Evolutionary conservation across 2,888 invertebrate species (phyloP), one percentile per base, ranked within the genome.

Genomic region (Netelia virgata): DNA sequence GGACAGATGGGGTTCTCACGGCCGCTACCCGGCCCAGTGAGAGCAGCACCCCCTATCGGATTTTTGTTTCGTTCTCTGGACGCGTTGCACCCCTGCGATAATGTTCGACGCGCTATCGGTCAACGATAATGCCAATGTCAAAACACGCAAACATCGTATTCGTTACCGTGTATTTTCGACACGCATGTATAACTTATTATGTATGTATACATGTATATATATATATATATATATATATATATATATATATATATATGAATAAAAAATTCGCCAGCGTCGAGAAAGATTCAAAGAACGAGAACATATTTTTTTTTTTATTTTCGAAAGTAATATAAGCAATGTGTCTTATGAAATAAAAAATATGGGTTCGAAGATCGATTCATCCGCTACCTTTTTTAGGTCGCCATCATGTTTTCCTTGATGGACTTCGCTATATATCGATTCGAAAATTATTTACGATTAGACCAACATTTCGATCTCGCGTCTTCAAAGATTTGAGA

Each of bases 1-100:
- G 83, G 88, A 87, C 92, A 92, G 92, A 92, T 92, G 92, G 92
- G 91, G 92, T 92, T 92, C 92, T 92, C 92, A 92, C 92, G 92
- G 66, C 74, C 80, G 50, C 43, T n/a, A 28, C 69, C 78, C 76
- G 57, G 18, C 16, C 63, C 23, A 69, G 47, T 59, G 88, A 83
- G 20, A 57, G 72, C 18, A 73, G 63, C 70, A 55, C 79, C 55
- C 86, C 86, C 87, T 75, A 68, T 70, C 84, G 55, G 10, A 66
- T 61, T 55, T 20, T 47, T 66, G n/a, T 18, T 16, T 43, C 23
- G n/a, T 3, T 10, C 41, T 1, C 69, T 14, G 28, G 50, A 23
- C 18, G 20, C 64, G 61, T 28, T 61, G 41, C 76, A 43, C 57
- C 18, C 61, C 70, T 41, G 55, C 16, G 50, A 70, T 53, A 61